Evolutionary conservation across 2,113 vertebrate species (phyloP), one percentile per base, ranked within the genome.

Genomic region (Fukomys damarensis): DNA sequence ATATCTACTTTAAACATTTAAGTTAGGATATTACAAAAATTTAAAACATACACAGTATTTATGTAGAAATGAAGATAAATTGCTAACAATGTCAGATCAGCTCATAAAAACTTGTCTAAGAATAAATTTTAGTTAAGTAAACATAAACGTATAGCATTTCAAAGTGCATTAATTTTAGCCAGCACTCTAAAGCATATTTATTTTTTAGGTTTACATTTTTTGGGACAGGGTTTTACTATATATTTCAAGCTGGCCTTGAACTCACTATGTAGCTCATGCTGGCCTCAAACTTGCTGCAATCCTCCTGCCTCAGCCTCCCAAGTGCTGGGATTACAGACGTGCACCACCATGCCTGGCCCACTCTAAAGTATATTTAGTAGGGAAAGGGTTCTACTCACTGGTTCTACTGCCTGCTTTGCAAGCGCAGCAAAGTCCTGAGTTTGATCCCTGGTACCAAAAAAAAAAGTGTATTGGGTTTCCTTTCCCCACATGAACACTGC

Each of bases 101-200:
- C 13, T 80, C 9, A 68, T 38, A 88, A 82, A 90, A 84, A 85
- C 61, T 72, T 81, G 5, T 35, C 19, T 38, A 24, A 54, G 12
- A n/a, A 76, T 30, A 91, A 79, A 94, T 68, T 96, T 92, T 82
- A 90, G 26, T 77, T 26, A 85, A 90, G 52, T 77, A 76, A 92
- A 81, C 76, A 52, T 41, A 91, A 89, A 96, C 19, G 80, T 77
- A 65, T 0, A 94, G 32, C 17, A 88, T 59, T 94, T 92, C 68
- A 92, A 63, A 93, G 52, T 93, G 38, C 82, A 89, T 65, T 96
- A 26, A 86, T n/a, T 80, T 20, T 87, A 77, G 93, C 19, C 5
- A 63, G 61, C 41, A 52, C 28, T 86, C 49, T 52, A 10, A 72
- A 49, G 41, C 28, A 91, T 43, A 43, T 74, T 74, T 43, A 74